These are phyloP conservation scores for Thinocorus orbignyianus DNA, from an alignment of 2,113 vertebrate species.

Conservation along the genomic window DNA sequence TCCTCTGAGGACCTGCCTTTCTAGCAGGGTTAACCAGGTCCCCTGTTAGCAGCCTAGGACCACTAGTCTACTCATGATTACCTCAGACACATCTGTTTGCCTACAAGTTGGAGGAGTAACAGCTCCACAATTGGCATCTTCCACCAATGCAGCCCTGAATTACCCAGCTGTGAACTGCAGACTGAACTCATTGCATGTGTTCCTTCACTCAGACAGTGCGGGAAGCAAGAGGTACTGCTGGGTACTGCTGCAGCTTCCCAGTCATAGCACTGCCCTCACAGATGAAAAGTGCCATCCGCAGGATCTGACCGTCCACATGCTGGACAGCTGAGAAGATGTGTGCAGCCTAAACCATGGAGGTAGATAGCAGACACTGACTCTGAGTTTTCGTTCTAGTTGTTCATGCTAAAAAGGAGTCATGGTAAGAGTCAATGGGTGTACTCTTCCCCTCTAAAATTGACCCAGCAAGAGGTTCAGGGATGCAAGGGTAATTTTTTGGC, in stretches of 20 bases:
- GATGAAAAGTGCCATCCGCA: background rate
- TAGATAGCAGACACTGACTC: background rate
- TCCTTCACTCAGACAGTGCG: background rate
- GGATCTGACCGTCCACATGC: background rate
- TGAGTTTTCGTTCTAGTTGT: background rate
- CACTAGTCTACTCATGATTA: background rate
- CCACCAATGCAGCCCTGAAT: rapidly evolving
- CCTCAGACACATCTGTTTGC: background rate
- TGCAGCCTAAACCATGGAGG: background rate
- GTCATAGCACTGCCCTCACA: background rate
- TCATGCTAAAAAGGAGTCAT: background rate
- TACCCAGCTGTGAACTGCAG: background rate
- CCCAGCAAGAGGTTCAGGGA: background rate
- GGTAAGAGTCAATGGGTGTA: background rate
- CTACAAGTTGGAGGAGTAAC: background rate
- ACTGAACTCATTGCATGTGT: background rate
- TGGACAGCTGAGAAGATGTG: background rate
- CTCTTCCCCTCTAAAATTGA: background rate
- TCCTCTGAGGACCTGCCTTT: background rate
- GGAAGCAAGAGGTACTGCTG: background rate
- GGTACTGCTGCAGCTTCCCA: background rate
- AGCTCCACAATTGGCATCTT: background rate
- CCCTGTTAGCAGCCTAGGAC: rapidly evolving
- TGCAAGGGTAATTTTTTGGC: background rate
- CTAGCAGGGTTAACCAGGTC: background rate